phyloP scores from a whole-genome alignment of 2,113 vertebrate species.

The Pseudolaguvia tuberculata region DNA sequence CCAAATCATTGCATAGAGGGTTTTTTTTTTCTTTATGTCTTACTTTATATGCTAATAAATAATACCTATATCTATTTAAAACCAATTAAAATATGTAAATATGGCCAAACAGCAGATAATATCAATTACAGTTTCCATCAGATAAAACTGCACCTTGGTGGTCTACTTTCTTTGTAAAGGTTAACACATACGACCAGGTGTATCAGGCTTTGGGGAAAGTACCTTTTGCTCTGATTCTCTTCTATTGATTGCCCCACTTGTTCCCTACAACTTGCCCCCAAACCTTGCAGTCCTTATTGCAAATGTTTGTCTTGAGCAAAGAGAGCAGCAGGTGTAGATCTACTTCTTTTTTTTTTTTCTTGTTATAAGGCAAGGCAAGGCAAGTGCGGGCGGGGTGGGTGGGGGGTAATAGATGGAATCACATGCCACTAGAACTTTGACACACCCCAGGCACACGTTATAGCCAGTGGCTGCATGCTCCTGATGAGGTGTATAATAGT shows the following conservation, averaged over 20 bases:
- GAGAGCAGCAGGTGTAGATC: constrained; percentile 59
- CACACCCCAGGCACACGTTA: constrained; percentile 53
- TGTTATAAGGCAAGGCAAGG: too few species aligned
- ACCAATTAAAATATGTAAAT: background rate
- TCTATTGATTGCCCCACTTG: constrained; percentile 25
- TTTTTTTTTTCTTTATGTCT: background rate
- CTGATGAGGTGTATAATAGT: background rate
- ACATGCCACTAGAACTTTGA: constrained; percentile 51
- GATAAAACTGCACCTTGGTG: constrained; percentile 1
- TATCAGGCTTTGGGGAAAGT: constrained; percentile 22
- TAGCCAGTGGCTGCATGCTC: constrained; percentile 41
- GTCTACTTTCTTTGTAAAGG: background rate
- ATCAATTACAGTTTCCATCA: constrained; percentile 8
- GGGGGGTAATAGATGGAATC: constrained; percentile 48
- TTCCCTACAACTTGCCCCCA: constrained; percentile 14
- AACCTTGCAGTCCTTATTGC: constrained; percentile 28
- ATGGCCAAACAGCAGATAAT: background rate
- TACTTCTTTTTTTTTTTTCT: constrained; percentile 38
- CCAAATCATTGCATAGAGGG: too few species aligned
- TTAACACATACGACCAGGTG: constrained; percentile 34
- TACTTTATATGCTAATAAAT: background rate
- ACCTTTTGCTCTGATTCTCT: constrained; percentile 19
- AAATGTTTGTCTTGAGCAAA: constrained; percentile 56
- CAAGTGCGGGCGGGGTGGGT: too few species aligned
- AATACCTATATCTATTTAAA: background rate